Evolutionary conservation across 2,888 invertebrate genomes (phyloP), one percentile per base, ranked within the genome.

Genomic region (Drosophila antonietae): DNA sequence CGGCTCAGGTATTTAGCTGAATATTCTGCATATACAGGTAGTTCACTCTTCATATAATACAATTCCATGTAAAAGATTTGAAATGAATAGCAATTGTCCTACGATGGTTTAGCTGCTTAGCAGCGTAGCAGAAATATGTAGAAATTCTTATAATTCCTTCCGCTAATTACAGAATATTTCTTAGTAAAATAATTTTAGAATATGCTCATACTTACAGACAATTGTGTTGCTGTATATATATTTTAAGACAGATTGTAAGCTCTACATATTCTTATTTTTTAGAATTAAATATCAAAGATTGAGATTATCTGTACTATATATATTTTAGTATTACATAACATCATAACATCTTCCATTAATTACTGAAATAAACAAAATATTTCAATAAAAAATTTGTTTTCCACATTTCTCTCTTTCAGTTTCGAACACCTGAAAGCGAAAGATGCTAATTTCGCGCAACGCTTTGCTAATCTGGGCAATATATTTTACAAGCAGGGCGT

Each of bases 381-480:
- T 14, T 28, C 2, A n/a, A 43, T 8, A 10, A 37, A 39, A 2
- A 2, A 14, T 15, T 5, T 20, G 20, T 20, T 20, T 20, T 41
- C 0, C 15, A 14, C 23, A 14, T 23, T 4, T 46, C 6, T 51
- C 3, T 47, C 6, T 37, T 37, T 84, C 92, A 95, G 99, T 90
- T 97, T 98, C 93, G 95, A 96, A 91, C 95, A 95, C 82, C 93
- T 97, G 75, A 96, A 96, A 93, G 95, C 95, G 85, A 95, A 96
- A 74, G 97, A 98, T 93, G 93, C 94, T 35, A 96, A 97, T 93
- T 98, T 97, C 91, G 95, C 95, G 78, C 95, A 95, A 91, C 95
- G 97, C 83, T 97, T 96, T 93, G 95, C 96, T 82, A 97, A 97
- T 93, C 94, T 97, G 77, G 97, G 97, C 61, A 97, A 97, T 91